phyloP scores from a whole-genome alignment of 2,797 vertebrate species.

The Rousettus madagascariensis region DNA sequence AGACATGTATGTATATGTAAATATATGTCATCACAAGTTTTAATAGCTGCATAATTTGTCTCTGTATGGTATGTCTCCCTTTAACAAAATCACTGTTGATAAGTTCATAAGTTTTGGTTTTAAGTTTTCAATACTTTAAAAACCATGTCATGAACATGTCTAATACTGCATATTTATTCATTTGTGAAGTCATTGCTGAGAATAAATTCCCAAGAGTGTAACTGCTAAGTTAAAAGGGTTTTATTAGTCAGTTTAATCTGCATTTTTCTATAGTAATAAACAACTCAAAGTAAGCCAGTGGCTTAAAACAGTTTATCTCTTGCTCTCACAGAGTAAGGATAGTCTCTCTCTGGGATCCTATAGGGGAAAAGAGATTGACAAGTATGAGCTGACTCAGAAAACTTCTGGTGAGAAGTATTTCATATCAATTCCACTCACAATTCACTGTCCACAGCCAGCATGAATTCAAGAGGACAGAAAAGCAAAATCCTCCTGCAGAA shows the following conservation, averaged over 20 bases:
- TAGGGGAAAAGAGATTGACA: background rate
- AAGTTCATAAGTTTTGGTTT: background rate
- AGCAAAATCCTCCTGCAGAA: background rate
- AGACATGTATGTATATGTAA: background rate
- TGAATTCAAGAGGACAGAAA: background rate
- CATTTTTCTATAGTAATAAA: background rate
- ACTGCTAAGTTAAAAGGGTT: background rate
- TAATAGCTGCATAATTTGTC: background rate
- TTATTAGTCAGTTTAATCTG: background rate
- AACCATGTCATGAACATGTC: background rate
- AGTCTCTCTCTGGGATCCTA: background rate
- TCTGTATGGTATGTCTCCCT: background rate
- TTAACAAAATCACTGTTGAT: background rate
- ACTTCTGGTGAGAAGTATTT: background rate
- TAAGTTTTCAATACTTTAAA: background rate
- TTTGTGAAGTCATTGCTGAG: background rate
- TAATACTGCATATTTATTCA: background rate
- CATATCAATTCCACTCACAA: background rate
- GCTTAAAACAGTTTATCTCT: background rate
- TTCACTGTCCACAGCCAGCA: background rate
- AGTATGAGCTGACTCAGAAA: background rate
- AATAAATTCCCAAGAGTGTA: background rate
- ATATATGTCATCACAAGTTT: background rate
- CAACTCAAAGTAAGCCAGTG: background rate
- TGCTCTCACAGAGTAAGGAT: background rate